Evolutionary conservation across 2,888 invertebrate species (phyloP).

Genomic region (Antheraea assamensis): DNA sequence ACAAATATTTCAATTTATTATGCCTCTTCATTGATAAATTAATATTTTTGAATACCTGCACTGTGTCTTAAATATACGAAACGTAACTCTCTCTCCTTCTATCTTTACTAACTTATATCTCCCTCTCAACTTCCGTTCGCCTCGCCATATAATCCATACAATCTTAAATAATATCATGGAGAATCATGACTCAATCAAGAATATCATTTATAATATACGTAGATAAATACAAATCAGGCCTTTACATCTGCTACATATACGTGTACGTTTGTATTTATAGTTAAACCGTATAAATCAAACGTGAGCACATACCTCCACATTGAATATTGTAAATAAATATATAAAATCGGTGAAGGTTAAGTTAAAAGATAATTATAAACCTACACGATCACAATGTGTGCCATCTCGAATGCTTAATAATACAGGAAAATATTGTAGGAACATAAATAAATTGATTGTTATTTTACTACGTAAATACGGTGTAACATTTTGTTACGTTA

Average conservation of each 20-base stretch:
- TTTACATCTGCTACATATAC: background rate
- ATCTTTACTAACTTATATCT: too few species aligned
- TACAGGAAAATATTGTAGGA: constrained; percentile 38
- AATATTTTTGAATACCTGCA: too few species aligned
- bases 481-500: background rate
- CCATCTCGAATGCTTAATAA: constrained; percentile 34
- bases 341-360: constrained; percentile 45
- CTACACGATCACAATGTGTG: constrained; percentile 31
- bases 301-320: constrained; percentile 3
- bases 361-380: constrained; percentile 29
- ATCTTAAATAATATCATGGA: background rate
- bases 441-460: constrained; percentile 22
- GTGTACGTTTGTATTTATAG: background rate
- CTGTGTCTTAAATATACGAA: too few species aligned
- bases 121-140: too few species aligned
- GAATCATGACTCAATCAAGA: background rate
- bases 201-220: background rate
- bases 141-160: background rate
- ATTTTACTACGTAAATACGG: constrained; percentile 7
- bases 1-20: too few species aligned
- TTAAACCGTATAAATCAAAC: background rate
- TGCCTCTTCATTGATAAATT: too few species aligned
- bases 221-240: background rate
- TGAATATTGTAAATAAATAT: constrained; percentile 21
- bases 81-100: too few species aligned